Base-by-base conservation (phyloP, 2,113 vertebrate species). In the Bujurquina vittata region DNA sequence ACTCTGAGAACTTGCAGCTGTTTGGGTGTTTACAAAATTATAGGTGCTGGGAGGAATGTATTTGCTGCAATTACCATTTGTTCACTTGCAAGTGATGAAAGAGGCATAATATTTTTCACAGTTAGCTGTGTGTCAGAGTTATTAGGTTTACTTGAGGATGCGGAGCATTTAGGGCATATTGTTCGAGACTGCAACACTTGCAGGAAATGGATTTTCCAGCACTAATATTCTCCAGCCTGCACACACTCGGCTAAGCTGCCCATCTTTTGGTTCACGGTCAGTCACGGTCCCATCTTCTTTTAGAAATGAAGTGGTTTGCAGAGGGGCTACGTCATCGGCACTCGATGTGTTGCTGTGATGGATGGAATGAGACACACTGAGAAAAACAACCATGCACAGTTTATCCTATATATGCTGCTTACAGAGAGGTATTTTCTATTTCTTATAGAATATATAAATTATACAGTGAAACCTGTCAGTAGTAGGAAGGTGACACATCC, bases 41-140 rank as follows among this genome's bases (percentile, higher is more conserved):
- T 60, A 84, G 79, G 49, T 54, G 77, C 87, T 87, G 83, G 83
- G 85, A 93, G 88, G 85, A 84, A 91, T 54, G 79, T 54, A 84
- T 86, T 90, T 77, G 56, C 83, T 37, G 86, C 87, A 90, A 92
- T 92, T 91, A 91, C 84, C 86, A 85, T 93, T 91, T 90, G 80
- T 85, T 88, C 88, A 75, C 79, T 87, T 61, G 85, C 75, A 11
- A 69, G 80, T 75, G 74, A 84, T 84, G 78, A 91, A 89, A 81
- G 86, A 77, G 87, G 75, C 80, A 58, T 82, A 84, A 83, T 79
- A 89, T 92, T 89, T 88, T 75, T 91, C 85, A 87, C 86, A 76
- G 84, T 90, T 89, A 83, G 89, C 78, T 15, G 88, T 76, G 82
- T 79, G 84, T 84, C 85, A 84, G 74, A 77, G 80, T 91, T 91